Evolutionary conservation across 2,888 invertebrate species (phyloP).

Genomic region (Drosophila stalkeri): DNA sequence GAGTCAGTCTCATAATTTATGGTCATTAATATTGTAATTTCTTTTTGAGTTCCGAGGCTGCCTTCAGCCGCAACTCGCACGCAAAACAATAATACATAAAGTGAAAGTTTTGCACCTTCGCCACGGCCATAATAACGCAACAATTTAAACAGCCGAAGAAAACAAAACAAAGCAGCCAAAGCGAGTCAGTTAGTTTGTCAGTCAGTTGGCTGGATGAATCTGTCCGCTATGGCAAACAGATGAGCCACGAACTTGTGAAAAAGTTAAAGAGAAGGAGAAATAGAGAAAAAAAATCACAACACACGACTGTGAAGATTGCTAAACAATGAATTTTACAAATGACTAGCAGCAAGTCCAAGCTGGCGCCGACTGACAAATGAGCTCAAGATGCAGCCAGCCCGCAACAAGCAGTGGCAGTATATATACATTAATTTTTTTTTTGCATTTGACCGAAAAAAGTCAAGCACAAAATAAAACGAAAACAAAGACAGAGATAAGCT

Average conservation of each 20-base stretch:
- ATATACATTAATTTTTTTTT: slow-evolving; percentile 26
- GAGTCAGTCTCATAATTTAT: slow-evolving; percentile 66
- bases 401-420: slow-evolving; percentile 45
- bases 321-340: slow-evolving; percentile 76
- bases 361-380: slow-evolving; percentile 72
- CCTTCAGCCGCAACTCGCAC: slow-evolving; percentile 59
- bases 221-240: slow-evolving; percentile 47
- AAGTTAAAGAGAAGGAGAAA: slow-evolving; percentile 12
- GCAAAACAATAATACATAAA: slow-evolving; percentile 73
- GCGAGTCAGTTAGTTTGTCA: slow-evolving; percentile 63
- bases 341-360: slow-evolving; percentile 66
- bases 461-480: slow-evolving; percentile 16
- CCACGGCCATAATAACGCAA: slow-evolving; percentile 43
- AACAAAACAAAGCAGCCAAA: slow-evolving; percentile 54
- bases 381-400: slow-evolving; percentile 45
- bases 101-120: slow-evolving; percentile 82
- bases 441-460: slow-evolving; percentile 50
- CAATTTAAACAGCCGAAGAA: slow-evolving; percentile 61
- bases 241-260: slow-evolving; percentile 67
- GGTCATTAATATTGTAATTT: slow-evolving; percentile 79
- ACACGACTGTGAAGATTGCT: slow-evolving; percentile 55
- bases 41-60: slow-evolving; percentile 41
- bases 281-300: slow-evolving; percentile 29
- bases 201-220: slow-evolving; percentile 55
- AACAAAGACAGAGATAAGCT: slow-evolving; percentile 26